phyloP scores from a whole-genome alignment of 2,797 vertebrate species.

The Antennarius maculatus region DNA sequence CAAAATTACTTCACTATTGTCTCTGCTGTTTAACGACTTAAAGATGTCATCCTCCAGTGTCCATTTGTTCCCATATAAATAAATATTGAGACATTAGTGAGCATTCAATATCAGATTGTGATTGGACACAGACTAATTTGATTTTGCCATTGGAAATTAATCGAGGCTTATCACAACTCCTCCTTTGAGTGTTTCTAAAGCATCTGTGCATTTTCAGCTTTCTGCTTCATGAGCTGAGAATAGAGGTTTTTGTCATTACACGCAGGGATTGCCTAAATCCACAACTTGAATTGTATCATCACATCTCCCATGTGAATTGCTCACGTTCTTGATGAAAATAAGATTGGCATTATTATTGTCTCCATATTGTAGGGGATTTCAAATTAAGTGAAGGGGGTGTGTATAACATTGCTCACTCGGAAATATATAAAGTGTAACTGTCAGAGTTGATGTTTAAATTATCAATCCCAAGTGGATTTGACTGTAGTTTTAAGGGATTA shows the following conservation, averaged over 20 bases:
- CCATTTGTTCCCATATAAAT: conserved; percentile 17
- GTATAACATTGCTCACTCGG: conserved; percentile 5
- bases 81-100: conserved; percentile 24
- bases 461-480: conserved; percentile 41
- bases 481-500: conserved; percentile 28
- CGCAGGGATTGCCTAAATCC: conserved; percentile 23
- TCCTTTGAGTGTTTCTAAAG: conserved; percentile 21
- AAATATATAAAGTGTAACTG: conserved; percentile 14
- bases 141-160: conserved; percentile 49
- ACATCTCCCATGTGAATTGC: conserved; percentile 9
- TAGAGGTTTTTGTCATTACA: conserved; percentile 28
- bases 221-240: conserved; percentile 20
- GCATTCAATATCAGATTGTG: conserved; percentile 45
- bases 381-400: conserved; percentile 5
- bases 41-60: conserved; percentile 22
- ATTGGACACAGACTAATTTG: conserved; percentile 57
- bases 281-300: conserved; percentile 15
- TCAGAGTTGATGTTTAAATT: conserved; percentile 37
- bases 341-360: conserved; percentile 21
- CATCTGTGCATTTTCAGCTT: conserved; percentile 20
- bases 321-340: conserved; percentile 10
- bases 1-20: neutral
- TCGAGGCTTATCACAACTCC: conserved; percentile 25
- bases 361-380: conserved; percentile 13
- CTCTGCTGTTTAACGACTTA: conserved; percentile 14